phyloP scores from a whole-genome alignment of 1,140 invertebrate genomes.

The Microvelia longipes region DNA sequence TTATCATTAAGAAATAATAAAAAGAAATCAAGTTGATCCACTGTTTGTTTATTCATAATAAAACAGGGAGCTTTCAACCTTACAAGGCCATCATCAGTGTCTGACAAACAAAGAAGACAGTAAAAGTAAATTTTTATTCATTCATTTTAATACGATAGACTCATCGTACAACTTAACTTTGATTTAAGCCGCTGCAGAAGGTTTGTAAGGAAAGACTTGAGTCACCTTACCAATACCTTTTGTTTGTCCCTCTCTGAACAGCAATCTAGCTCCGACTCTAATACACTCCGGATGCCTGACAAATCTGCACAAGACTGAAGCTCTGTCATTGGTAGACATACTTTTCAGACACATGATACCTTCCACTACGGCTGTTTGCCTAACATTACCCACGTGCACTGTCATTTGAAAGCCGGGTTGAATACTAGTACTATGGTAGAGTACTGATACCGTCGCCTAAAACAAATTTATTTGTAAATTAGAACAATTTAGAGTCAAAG shows the following conservation, averaged over 20 bases:
- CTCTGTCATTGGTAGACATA: conserved; percentile 66
- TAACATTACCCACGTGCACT: conserved; percentile 83
- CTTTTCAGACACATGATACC: conserved; percentile 43
- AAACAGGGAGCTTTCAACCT: no score
- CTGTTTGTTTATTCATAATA: no score
- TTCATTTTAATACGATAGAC: no score
- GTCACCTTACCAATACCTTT: conserved; percentile 84
- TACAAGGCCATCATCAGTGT: no score
- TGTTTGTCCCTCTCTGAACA: conserved; percentile 76
- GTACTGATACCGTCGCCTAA: conserved; percentile 67
- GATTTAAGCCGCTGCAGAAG: conserved; percentile 2
- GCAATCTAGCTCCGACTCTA: conserved; percentile 63
- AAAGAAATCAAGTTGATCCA: no score
- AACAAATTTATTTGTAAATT: conserved; percentile 25
- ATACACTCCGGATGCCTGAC: conserved; percentile 81
- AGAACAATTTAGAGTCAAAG: not conserved
- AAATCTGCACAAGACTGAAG: conserved; percentile 77
- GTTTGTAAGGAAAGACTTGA: conserved; percentile 52
- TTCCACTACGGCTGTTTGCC: conserved; percentile 80
- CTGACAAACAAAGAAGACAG: no score
- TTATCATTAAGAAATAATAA: no score
- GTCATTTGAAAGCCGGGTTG: conserved; percentile 82
- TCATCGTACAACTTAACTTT: no score
- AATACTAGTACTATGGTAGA: conserved; percentile 71
- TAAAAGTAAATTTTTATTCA: no score